Base-by-base conservation (phyloP, 2,888 invertebrate species). In the Sympetrum striolatum region DNA sequence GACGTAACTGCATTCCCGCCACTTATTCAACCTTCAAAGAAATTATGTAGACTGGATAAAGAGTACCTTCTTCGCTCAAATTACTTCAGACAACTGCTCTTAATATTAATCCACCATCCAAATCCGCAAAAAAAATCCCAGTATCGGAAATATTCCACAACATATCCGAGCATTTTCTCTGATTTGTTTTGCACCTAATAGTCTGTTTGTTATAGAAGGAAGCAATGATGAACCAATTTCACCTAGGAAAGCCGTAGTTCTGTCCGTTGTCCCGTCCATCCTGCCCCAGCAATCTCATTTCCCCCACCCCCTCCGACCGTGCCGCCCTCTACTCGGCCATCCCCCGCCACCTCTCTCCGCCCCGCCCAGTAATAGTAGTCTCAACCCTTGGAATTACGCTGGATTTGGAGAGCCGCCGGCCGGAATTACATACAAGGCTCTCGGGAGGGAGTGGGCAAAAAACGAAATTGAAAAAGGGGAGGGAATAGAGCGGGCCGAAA, bases 371-470 rank as follows among this genome's bases (percentile, higher is more conserved):
- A 86, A 86, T 86, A 86, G 86, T 60, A 86, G 60, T 58, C 86
- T 86, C 86, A 64, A 64, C 86, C 86, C 86, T 37, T 64, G 86
- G 86, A 86, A 86, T 86, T 86, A 86, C 86, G 86, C 86, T 37
- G 86, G 86, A 86, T 86, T 86, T 86, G n/a, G 86, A 86, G 86
- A 58, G 82, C 82, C 82, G 82, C 35, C 15, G 86, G 86, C 60
- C 86, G 86, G 86, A 86, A 86, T 86, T 86, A 86, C 86, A 86
- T 37, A 86, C 86, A 86, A 86, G 86, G 86, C 60, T 86, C 86
- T 39, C 81, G 60, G 73, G 8, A 22, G 44, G 14, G 44, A 25
- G 44, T 1, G 48, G 86, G 15, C 35, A 31, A 53, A 58, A 58
- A 82, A 15, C 58, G 58, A 53, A 82, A 82, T 82, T 82, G 82